Evolutionary conservation across 2,888 invertebrate species (phyloP).

Genomic region (Rapana venosa): DNA sequence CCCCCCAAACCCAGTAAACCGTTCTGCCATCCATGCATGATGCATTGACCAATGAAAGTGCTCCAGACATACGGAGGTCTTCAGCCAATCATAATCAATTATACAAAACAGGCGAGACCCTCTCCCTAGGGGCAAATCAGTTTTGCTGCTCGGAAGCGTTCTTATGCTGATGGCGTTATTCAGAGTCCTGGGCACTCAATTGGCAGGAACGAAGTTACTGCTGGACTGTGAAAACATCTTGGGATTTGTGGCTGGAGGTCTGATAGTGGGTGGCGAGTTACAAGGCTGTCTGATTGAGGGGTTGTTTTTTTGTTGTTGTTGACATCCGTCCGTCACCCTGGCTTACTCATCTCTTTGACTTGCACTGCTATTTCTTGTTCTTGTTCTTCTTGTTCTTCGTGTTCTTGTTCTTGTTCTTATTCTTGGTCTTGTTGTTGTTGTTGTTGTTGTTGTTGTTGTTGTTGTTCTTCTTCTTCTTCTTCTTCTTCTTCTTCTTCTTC

Average conservation of each 20-base stretch:
- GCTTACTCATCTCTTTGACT: not conserved
- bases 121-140: not conserved
- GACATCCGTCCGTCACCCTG: not conserved
- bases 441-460: not conserved
- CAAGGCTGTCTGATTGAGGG: too few species aligned
- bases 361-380: not conserved
- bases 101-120: not conserved
- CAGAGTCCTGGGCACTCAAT: too few species aligned
- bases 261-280: too few species aligned
- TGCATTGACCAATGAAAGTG: not conserved
- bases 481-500: not conserved
- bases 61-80: constrained; percentile 2
- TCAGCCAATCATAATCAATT: constrained; percentile 30
- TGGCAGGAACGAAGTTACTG: too few species aligned
- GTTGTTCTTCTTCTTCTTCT: not conserved
- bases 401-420: not conserved
- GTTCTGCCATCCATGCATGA: too few species aligned
- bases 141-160: not conserved
- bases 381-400: not conserved
- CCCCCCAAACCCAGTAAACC: too few species aligned
- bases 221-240: too few species aligned
- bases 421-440: not conserved
- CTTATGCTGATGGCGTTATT: too few species aligned
- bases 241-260: too few species aligned
- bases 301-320: too few species aligned